Conservation (phyloP, 2,888 invertebrate genomes). For the Acleris emargana region DNA sequence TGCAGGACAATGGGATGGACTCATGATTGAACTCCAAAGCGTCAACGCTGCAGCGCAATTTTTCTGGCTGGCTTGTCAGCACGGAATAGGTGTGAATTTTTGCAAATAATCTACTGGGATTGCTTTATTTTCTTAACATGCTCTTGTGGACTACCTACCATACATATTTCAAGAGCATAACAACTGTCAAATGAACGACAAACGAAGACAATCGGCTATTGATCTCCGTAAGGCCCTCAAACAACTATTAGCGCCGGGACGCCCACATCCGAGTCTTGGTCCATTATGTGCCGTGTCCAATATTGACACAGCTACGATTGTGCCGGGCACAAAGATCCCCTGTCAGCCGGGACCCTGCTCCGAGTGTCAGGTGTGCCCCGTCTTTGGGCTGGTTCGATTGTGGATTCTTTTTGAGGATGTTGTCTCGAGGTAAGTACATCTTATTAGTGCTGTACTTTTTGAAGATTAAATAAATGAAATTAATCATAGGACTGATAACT, state of each 20-base stretch:
- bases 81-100: too few relatives aligned
- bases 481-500: too few relatives aligned
- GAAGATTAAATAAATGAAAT: too few relatives aligned
- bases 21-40: too few relatives aligned
- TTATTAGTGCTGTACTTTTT: too few relatives aligned
- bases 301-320: slow-evolving; percentile 77
- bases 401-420: neutral
- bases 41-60: too few relatives aligned
- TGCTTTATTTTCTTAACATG: too few relatives aligned
- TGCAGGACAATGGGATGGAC: too few relatives aligned
- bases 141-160: too few relatives aligned
- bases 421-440: too few relatives aligned
- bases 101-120: too few relatives aligned
- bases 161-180: neutral
- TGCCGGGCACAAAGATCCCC: slow-evolving; percentile 68
- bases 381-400: slow-evolving; percentile 15
- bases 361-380: slow-evolving; percentile 46
- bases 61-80: too few relatives aligned
- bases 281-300: slow-evolving; percentile 68
- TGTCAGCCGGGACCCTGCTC: slow-evolving; percentile 67
- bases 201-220: slow-evolving; percentile 37
- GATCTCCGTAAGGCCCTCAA: slow-evolving; percentile 56
- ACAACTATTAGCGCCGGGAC: slow-evolving; percentile 66
- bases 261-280: slow-evolving; percentile 67
- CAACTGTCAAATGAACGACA: slow-evolving; percentile 9